These are phyloP conservation scores for Ophraella communa DNA, from an alignment of 2,888 invertebrate species.

Conservation along the genomic window DNA sequence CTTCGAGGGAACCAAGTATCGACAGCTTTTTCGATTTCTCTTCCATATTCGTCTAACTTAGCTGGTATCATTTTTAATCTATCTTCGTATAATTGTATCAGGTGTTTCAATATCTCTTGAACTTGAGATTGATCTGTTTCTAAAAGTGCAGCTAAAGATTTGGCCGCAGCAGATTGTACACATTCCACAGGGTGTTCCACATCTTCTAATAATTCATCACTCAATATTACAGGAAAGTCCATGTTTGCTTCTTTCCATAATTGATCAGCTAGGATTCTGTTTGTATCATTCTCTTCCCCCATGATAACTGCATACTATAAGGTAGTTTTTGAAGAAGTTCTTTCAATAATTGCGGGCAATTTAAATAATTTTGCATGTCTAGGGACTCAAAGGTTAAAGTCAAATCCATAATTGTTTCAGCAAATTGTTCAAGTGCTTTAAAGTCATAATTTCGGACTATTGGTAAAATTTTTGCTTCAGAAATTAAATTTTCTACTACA, in stretches of 20 bases:
- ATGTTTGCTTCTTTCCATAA: slow-evolving; percentile 69
- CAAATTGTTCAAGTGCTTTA: no score
- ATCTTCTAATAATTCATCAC: slow-evolving; percentile 69
- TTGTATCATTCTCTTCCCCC: slow-evolving; percentile 81
- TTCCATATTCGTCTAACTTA: slow-evolving; percentile 88
- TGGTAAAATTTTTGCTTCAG: no score
- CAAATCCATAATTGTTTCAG: no score
- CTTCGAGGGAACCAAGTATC: slow-evolving; percentile 92
- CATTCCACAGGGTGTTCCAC: slow-evolving; percentile 82
- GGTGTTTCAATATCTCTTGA: slow-evolving; percentile 65
- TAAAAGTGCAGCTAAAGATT: slow-evolving; percentile 76
- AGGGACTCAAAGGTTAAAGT: no score
- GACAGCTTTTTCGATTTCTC: slow-evolving; percentile 81
- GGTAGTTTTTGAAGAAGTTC: no score
- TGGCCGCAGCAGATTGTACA: slow-evolving; percentile 83
- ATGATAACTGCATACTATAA: no score
- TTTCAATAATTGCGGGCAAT: no score
- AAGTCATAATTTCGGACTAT: no score
- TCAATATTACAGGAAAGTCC: slow-evolving; percentile 61
- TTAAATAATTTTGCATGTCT: no score
- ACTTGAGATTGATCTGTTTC: slow-evolving; percentile 63
- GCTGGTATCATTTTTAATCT: slow-evolving; percentile 83
- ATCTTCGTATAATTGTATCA: slow-evolving; percentile 78
- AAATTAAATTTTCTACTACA: no score
- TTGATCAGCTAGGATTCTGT: slow-evolving; percentile 66